A percentile compares a stretch with the other conserved stretches of the same genome.
Conservation (phyloP, 2,888 invertebrate species). For the Odontocolon sp. region DNA sequence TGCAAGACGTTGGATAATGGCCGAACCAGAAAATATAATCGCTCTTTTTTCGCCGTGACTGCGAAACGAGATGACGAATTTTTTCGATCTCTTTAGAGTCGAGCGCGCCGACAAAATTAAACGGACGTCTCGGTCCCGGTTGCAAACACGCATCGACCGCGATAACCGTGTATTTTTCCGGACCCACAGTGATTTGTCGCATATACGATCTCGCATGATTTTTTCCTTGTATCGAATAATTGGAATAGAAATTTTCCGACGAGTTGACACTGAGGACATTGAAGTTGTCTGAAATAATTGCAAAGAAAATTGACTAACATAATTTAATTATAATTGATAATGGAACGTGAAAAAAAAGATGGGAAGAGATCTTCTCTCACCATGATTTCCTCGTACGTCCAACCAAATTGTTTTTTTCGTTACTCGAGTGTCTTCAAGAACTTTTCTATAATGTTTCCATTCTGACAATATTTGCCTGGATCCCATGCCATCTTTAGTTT, state of each 20-base stretch:
- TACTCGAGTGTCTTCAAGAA: slow-evolving; percentile 86
- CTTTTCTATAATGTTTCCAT: slow-evolving; percentile 90
- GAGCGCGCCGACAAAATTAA: slow-evolving; percentile 93
- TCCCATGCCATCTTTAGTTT: slow-evolving; percentile 89
- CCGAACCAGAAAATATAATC: slow-evolving; percentile 91
- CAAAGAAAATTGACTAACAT: too few relatives aligned
- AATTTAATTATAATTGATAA: slow-evolving; percentile 7
- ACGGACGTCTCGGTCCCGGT: slow-evolving; percentile 93
- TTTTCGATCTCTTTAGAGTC: slow-evolving; percentile 83
- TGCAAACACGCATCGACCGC: slow-evolving; percentile 93
- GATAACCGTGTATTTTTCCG: slow-evolving; percentile 89
- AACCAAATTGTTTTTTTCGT: slow-evolving; percentile 89
- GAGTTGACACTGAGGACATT: slow-evolving; percentile 88
- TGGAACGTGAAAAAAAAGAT: slow-evolving; percentile 5
- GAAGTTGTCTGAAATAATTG: slow-evolving; percentile 91
- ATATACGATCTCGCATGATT: slow-evolving; percentile 88
- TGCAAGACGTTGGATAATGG: slow-evolving; percentile 95
- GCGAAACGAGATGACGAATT: slow-evolving; percentile 83
- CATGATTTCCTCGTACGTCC: slow-evolving; percentile 96
- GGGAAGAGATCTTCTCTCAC: slow-evolving; percentile 80
- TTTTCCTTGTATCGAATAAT: slow-evolving; percentile 90
- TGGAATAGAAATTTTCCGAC: slow-evolving; percentile 88
- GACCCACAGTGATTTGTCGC: slow-evolving; percentile 83
- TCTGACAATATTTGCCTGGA: slow-evolving; percentile 91
- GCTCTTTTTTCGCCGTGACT: slow-evolving; percentile 82